Evolutionary conservation across 2,113 vertebrate genomes (phyloP).

Genomic region (Myanophis thanlyinensis): DNA sequence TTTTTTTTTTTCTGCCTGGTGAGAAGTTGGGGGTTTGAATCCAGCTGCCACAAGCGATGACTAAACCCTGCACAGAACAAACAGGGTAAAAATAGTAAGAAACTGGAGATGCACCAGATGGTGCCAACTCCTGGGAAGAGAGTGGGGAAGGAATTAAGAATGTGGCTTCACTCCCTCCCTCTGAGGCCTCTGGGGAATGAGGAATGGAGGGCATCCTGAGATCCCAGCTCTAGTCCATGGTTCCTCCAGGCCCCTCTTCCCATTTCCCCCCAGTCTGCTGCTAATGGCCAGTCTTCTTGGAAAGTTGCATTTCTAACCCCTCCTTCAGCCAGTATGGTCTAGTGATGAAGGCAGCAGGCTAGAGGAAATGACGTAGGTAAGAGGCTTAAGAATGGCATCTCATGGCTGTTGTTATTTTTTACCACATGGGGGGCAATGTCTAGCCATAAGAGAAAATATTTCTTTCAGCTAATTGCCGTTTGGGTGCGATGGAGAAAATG

Average conservation of each 20-base stretch:
- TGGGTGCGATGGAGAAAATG: not conserved
- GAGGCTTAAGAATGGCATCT: not conserved
- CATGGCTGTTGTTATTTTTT: not conserved
- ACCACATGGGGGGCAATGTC: not conserved
- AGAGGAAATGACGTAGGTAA: not conserved
- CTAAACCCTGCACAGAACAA: conserved; percentile 9
- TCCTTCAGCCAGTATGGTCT: not conserved
- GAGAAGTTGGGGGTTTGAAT: conserved; percentile 13
- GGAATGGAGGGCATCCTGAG: not conserved
- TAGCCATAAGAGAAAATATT: not conserved
- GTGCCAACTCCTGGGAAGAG: conserved; percentile 10
- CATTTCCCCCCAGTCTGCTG: not conserved
- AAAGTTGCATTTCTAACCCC: not conserved
- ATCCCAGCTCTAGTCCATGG: not conserved
- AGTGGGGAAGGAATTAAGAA: not conserved
- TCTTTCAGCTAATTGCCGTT: not conserved
- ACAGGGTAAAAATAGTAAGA: conserved; percentile 26
- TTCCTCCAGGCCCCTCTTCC: not conserved
- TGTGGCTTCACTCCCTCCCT: not conserved
- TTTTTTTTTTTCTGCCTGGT: conserved; percentile 21
- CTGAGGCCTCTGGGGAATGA: conserved; percentile 8
- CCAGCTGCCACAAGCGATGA: conserved; percentile 25
- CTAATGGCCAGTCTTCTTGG: not conserved
- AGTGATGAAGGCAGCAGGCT: not conserved
- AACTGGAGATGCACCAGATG: conserved; percentile 27